Percentiles rank a stretch among this genome's conserved stretches.
phyloP scores from a whole-genome alignment of 2,888 invertebrate species.

The Amblyjoppa fuscipennis region DNA sequence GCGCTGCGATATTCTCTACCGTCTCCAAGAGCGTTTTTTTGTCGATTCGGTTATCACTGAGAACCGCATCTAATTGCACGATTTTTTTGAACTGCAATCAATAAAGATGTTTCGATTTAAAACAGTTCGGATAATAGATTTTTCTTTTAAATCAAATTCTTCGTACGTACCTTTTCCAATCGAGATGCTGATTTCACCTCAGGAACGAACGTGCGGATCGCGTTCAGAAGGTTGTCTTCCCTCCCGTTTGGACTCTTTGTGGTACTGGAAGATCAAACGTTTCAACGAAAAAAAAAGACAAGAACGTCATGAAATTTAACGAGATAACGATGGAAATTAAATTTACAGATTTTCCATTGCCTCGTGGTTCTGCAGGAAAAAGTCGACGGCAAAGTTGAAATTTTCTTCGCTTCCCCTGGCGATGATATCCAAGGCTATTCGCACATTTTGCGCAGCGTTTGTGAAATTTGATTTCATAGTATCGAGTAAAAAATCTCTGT shows the following conservation, averaged over 20 bases:
- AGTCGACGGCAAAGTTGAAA: constrained; percentile 67
- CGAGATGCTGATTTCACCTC: constrained; percentile 38
- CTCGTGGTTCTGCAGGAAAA: constrained; percentile 55
- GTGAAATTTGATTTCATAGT: not conserved
- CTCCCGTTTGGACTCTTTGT: not conserved
- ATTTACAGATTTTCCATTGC: constrained; percentile 45
- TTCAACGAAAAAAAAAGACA: not conserved
- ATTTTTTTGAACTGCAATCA: constrained; percentile 58
- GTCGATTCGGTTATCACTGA: not conserved
- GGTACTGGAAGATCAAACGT: not conserved
- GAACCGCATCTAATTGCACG: constrained; percentile 18
- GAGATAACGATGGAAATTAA: not conserved
- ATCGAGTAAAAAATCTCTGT: constrained; percentile 69
- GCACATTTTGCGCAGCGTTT: not conserved
- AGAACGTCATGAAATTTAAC: not conserved
- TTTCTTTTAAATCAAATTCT: not conserved
- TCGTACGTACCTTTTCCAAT: constrained; percentile 49
- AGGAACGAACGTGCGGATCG: not conserved
- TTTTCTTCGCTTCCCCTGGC: constrained; percentile 58
- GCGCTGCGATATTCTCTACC: not conserved
- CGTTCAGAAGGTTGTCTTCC: not conserved
- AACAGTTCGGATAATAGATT: not conserved
- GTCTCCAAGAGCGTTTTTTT: not conserved
- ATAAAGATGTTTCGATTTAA: not conserved
- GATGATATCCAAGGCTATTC: constrained; percentile 13